Base-by-base conservation (phyloP, 2,113 vertebrate genomes). In the Procavia capensis region DNA sequence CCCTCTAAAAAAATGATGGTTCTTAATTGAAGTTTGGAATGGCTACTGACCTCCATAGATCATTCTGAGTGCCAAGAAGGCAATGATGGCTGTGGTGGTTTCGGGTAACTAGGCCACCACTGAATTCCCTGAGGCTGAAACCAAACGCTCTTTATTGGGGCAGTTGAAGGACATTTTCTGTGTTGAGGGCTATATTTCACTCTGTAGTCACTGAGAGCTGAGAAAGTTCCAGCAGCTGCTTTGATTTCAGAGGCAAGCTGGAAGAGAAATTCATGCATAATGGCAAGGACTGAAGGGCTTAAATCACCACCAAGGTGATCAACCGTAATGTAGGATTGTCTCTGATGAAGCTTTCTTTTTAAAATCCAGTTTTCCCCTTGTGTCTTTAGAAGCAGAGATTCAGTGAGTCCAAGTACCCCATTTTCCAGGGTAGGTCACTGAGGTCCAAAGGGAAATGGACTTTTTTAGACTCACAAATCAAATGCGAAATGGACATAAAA, bases 1-100 rank as follows among this genome's bases (percentile, higher is more conserved):
- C 75, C 64, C 87, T 96, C 95, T 64, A 91, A 93, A 79, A 72
- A 75, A 75, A 27, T 54, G 10, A 83, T 95, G 41, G 57, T 54
- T 83, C 74, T 93, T 95, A 94, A 96, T 97, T 95, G 94, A 97
- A 90, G 29, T 88, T 95, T 85, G 25, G 29, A 95, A 68, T 59
- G 31, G 43, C 90, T 88, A 11, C 72, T 92, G 5, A 20, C 80
- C 45, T 89, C 54, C 86, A 92, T 97, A 90, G 95, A 93, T 95
- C 90, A 95, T 93, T 93, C 82, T 68, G 43, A 6, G 34, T 88
- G 61, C 88, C 41, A 27, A 95, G 34, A 34, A 75, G 57, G 88
- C 45, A 75, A 13, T 88, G 88, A 61, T 64, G 63, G 41, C 45
- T 41, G 47, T 83, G 43, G 43, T 14, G 45, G 87, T 76, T 63